Evolutionary conservation across 2,113 vertebrate genomes (phyloP).

Genomic region (Callipepla californica): DNA sequence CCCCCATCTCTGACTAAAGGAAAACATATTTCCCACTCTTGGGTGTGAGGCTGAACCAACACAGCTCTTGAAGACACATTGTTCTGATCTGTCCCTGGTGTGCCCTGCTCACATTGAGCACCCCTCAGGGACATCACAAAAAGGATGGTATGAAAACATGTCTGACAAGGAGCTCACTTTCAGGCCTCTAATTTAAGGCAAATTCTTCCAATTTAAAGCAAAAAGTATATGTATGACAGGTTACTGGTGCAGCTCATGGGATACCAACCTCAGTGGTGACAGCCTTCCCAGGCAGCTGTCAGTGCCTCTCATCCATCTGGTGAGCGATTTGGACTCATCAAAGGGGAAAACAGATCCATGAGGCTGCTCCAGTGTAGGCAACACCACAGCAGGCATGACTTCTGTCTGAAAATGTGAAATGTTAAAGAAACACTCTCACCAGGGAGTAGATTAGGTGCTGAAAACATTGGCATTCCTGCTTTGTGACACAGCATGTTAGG

Average conservation of each 20-base stretch:
- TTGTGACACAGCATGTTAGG: not conserved
- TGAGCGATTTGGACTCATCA: not conserved
- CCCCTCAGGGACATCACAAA: accelerated
- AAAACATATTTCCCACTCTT: not conserved
- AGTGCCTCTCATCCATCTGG: not conserved
- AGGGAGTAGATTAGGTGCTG: not conserved
- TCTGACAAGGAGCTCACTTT: not conserved
- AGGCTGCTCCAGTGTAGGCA: not conserved
- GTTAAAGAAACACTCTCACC: not conserved
- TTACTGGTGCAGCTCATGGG: not conserved
- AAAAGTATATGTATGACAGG: not conserved
- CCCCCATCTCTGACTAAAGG: not conserved
- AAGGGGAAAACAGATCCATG: not conserved
- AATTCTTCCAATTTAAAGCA: not conserved
- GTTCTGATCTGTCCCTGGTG: not conserved
- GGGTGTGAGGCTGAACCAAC: not conserved
- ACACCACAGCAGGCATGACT: not conserved
- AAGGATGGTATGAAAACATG: not conserved
- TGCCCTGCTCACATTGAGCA: accelerated
- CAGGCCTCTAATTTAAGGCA: not conserved
- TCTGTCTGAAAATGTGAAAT: not conserved
- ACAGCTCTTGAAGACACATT: not conserved
- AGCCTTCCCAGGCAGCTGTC: not conserved
- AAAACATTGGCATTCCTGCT: conserved; percentile 43
- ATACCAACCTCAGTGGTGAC: not conserved